Percentiles rank a stretch among this genome's conserved stretches.
These are phyloP conservation scores for Sclerurus mexicanus DNA, from an alignment of 2,113 vertebrate species.

Conservation along the genomic window DNA sequence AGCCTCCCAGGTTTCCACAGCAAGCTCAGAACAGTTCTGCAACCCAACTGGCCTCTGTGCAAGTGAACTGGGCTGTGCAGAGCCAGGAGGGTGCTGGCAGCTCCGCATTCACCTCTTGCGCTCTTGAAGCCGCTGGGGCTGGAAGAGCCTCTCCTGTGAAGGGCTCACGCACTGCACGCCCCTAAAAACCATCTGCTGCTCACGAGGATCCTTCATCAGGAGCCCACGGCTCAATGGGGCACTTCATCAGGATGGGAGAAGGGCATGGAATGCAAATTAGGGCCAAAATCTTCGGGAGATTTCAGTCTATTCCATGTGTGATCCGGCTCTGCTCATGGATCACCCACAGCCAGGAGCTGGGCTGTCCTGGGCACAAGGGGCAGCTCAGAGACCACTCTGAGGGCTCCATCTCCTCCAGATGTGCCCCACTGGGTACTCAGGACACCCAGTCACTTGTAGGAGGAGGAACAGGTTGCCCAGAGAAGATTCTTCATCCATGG, in stretches of 20 bases:
- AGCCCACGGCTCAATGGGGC: background rate
- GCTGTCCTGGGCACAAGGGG: too few species aligned
- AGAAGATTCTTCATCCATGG: background rate
- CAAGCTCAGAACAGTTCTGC: background rate
- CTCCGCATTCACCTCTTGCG: background rate
- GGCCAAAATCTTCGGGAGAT: background rate
- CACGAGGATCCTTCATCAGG: background rate
- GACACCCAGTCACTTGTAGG: background rate
- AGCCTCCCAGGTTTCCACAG: background rate
- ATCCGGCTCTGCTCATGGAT: background rate
- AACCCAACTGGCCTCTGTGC: background rate
- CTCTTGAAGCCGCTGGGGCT: background rate
- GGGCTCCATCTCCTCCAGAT: background rate
- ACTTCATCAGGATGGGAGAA: background rate
- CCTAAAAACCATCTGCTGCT: slow-evolving; percentile 1
- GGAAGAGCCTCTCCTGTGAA: slow-evolving; percentile 1
- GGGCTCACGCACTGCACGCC: background rate
- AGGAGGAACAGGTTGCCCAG: background rate
- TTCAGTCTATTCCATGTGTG: background rate
- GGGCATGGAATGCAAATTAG: background rate
- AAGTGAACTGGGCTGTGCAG: background rate
- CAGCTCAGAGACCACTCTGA: background rate
- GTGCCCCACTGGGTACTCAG: background rate
- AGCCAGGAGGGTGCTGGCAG: background rate
- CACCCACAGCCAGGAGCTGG: too few species aligned